Evolutionary conservation across 2,113 vertebrate genomes (phyloP).

Genomic region (Thermophis baileyi): DNA sequence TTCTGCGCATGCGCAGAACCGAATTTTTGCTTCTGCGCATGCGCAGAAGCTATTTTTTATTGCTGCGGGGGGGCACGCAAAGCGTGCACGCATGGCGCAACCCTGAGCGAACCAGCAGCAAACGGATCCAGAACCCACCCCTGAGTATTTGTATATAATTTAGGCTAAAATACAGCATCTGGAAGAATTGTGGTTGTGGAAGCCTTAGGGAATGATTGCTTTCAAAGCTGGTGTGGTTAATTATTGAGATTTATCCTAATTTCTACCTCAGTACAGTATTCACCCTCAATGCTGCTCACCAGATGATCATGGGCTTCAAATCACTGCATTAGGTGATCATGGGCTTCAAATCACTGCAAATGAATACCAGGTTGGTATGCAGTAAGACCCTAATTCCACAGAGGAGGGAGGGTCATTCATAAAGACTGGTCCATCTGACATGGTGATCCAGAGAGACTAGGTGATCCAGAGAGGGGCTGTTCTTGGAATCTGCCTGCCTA

Average conservation of each 20-base stretch:
- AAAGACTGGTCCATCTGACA: background rate
- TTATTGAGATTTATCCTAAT: background rate
- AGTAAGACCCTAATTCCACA: background rate
- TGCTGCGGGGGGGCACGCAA: no score
- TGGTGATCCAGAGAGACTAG: background rate
- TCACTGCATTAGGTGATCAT: background rate
- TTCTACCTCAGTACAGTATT: background rate
- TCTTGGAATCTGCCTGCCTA: background rate
- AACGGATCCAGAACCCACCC: no score
- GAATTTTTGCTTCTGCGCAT: no score
- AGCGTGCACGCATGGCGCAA: no score
- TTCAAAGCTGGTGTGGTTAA: background rate
- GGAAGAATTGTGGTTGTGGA: background rate
- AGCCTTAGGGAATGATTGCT: background rate
- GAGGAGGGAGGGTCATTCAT: background rate
- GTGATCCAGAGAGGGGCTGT: background rate
- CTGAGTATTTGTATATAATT: background rate
- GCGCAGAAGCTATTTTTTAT: no score
- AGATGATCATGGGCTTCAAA: background rate
- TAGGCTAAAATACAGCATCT: background rate
- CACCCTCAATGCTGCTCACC: background rate
- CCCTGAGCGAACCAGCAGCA: no score
- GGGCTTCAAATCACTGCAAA: background rate
- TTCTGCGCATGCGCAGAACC: no score
- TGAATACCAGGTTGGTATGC: background rate